Percentiles rank a stretch among this genome's conserved stretches.
Evolutionary conservation across 2,888 invertebrate species (phyloP).

Genomic region (Limulus polyphemus): DNA sequence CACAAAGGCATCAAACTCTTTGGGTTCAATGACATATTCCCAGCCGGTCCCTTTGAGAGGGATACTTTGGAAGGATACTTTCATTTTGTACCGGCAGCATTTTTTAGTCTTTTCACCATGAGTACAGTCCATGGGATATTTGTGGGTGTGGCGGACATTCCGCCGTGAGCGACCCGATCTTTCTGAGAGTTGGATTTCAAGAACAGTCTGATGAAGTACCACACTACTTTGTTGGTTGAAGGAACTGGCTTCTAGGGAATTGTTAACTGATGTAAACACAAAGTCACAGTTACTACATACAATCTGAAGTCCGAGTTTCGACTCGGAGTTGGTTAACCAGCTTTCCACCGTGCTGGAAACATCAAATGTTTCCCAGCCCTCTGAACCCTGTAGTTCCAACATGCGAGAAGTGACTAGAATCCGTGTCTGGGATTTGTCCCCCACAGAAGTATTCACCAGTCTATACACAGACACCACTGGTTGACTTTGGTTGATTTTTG

Average conservation of each 20-base stretch:
- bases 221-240: no score
- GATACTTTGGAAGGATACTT: slow-evolving; percentile 51
- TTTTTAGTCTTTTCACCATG: slow-evolving; percentile 26
- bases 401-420: neutral
- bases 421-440: neutral
- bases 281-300: neutral
- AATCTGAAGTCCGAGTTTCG: neutral
- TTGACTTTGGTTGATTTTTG: no score
- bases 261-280: no score
- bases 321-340: neutral
- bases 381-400: neutral
- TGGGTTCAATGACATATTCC: slow-evolving; percentile 54
- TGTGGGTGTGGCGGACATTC: neutral
- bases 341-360: neutral
- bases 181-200: neutral
- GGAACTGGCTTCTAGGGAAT: no score
- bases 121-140: neutral
- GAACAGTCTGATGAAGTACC: neutral
- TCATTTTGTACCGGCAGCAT: slow-evolving; percentile 54
- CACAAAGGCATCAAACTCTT: slow-evolving; percentile 54
- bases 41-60: slow-evolving; percentile 36
- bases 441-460: no score
- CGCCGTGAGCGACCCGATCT: neutral
- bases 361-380: neutral
- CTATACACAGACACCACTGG: no score